phyloP scores from a whole-genome alignment of 2,797 vertebrate genomes.

The Pseudochirops cupreus region DNA sequence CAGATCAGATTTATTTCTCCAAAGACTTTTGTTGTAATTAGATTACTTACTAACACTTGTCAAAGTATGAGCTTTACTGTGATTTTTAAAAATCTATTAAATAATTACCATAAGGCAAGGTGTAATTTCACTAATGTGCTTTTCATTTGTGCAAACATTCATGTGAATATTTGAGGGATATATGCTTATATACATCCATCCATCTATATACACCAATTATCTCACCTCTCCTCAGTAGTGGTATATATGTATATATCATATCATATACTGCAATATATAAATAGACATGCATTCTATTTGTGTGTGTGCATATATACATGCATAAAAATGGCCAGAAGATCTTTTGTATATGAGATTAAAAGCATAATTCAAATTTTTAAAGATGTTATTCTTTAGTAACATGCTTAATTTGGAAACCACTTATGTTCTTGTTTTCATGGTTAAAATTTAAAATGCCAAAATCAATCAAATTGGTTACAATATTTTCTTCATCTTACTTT shows the following conservation, averaged over 20 bases:
- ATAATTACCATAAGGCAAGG: background rate
- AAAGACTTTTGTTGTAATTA: background rate
- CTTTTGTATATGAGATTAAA: slow-evolving; percentile 18
- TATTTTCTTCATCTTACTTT: background rate
- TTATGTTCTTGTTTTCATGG: slow-evolving; percentile 32
- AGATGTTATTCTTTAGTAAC: slow-evolving; percentile 3
- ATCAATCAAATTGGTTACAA: background rate
- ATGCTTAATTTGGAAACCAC: slow-evolving; percentile 21
- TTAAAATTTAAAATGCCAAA: slow-evolving; percentile 21
- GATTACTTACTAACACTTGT: slow-evolving; percentile 28
- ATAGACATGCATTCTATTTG: slow-evolving; percentile 35
- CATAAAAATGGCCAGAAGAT: background rate
- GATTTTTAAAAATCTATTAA: slow-evolving; percentile 38
- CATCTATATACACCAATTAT: background rate
- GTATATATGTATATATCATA: no score
- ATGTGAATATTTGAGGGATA: background rate
- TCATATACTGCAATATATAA: background rate
- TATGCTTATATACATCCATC: background rate
- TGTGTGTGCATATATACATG: background rate
- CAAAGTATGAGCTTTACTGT: background rate
- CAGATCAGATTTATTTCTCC: background rate
- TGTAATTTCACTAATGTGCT: background rate
- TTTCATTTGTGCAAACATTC: background rate
- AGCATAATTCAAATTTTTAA: background rate
- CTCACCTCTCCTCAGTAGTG: background rate